Percentiles rank a stretch among this genome's conserved stretches.
These are phyloP conservation scores for Trachelus troglodyta DNA, from an alignment of 2,888 invertebrate species.

Conservation along the genomic window DNA sequence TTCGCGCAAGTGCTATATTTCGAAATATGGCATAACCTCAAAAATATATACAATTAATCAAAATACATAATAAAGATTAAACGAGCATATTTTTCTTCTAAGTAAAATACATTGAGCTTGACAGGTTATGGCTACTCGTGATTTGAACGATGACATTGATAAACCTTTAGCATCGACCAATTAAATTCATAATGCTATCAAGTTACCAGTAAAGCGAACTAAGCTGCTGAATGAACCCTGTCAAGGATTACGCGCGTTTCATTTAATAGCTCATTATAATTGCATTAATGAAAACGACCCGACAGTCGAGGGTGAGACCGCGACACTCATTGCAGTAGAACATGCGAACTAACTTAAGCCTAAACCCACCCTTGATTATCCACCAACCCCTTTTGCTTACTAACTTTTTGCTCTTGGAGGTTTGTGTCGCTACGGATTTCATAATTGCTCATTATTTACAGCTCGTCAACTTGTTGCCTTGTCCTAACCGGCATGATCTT, in stretches of 20 bases:
- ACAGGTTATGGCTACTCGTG: background rate
- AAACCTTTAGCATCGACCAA: background rate
- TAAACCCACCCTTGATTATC: slow-evolving; percentile 7
- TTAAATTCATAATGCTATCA: background rate
- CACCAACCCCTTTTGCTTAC: background rate
- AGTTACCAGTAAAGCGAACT: background rate
- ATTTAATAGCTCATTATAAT: slow-evolving; percentile 62
- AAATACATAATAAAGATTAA: background rate
- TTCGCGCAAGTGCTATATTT: background rate
- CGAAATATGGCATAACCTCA: background rate
- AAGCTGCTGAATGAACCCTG: slow-evolving; percentile 41
- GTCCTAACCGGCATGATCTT: background rate
- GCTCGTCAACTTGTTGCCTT: background rate
- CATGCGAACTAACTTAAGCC: slow-evolving; percentile 44
- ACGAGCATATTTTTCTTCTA: background rate
- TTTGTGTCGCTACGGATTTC: background rate
- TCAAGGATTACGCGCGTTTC: slow-evolving; percentile 52
- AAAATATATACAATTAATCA: background rate
- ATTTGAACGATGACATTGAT: background rate
- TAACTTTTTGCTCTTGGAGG: background rate
- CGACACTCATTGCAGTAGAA: slow-evolving; percentile 49
- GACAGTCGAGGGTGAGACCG: slow-evolving; percentile 35
- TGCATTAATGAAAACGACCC: slow-evolving; percentile 56
- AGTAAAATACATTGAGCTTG: background rate
- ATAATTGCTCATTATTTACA: background rate